Conservation (phyloP, 2,113 vertebrate species). For the Platanista minor region DNA sequence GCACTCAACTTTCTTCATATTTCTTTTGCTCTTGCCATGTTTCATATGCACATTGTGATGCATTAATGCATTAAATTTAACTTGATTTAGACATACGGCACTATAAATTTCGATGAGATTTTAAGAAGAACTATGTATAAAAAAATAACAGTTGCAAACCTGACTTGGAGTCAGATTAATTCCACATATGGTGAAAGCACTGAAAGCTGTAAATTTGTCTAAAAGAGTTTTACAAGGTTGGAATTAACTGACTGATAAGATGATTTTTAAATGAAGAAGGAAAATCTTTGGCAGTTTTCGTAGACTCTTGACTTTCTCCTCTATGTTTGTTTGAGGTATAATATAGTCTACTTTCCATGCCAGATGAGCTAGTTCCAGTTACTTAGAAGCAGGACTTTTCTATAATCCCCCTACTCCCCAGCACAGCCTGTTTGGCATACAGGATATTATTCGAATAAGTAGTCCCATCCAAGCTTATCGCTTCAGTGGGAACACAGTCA, state of each 20-base stretch:
- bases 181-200: constrained; percentile 18
- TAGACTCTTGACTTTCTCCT: constrained; percentile 47
- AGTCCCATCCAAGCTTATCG: constrained; percentile 1
- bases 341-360: constrained; percentile 31
- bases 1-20: not conserved
- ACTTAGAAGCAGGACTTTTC: not conserved
- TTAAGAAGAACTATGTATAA: constrained; percentile 37
- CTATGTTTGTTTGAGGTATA: constrained; percentile 61
- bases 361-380: constrained; percentile 31
- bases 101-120: constrained; percentile 31
- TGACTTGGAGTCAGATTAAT: constrained; percentile 46
- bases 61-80: not conserved
- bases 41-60: not conserved
- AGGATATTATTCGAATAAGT: constrained; percentile 8
- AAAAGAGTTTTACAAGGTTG: constrained; percentile 48
- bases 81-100: constrained; percentile 19
- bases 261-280: constrained; percentile 54
- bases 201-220: constrained; percentile 36
- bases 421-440: not conserved
- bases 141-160: constrained; percentile 42
- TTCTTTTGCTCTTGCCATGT: not conserved
- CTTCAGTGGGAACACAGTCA: constrained; percentile 45
- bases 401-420: not conserved
- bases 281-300: constrained; percentile 55
- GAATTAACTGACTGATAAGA: constrained; percentile 33